These are phyloP conservation scores for Pipistrellus pipistrellus DNA, from an alignment of 2,797 vertebrate species.

Conservation along the genomic window DNA sequence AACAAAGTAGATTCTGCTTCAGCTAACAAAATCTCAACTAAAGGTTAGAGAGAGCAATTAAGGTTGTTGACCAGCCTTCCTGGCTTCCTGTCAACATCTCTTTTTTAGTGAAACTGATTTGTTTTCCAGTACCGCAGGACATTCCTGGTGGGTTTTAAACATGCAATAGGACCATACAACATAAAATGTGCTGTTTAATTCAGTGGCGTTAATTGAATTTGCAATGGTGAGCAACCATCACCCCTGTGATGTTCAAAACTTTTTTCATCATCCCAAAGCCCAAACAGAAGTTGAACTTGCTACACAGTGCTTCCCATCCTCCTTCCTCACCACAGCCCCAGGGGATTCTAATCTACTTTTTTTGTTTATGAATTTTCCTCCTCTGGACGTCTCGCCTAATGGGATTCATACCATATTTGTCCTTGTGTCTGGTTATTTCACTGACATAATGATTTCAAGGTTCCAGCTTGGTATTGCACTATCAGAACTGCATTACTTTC, in stretches of 20 bases:
- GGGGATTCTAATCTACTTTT: not conserved
- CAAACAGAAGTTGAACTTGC: not conserved
- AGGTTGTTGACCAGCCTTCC: no score
- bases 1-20: no score
- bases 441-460: not conserved
- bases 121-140: not conserved
- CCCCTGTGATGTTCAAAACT: not conserved
- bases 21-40: no score
- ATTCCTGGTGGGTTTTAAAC: not conserved
- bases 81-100: no score
- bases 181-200: constrained; percentile 16
- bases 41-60: no score
- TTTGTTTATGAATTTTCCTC: not conserved
- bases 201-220: not conserved
- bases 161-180: not conserved
- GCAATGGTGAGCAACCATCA: not conserved
- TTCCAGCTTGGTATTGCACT: not conserved
- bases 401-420: not conserved
- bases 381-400: not conserved
- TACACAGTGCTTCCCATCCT: not conserved
- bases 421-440: not conserved
- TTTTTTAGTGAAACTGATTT: no score
- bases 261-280: not conserved
- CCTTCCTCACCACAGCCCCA: no score
- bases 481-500: not conserved